phyloP scores from a whole-genome alignment of 2,797 vertebrate species.

The Acrocephalus scirpaceus region DNA sequence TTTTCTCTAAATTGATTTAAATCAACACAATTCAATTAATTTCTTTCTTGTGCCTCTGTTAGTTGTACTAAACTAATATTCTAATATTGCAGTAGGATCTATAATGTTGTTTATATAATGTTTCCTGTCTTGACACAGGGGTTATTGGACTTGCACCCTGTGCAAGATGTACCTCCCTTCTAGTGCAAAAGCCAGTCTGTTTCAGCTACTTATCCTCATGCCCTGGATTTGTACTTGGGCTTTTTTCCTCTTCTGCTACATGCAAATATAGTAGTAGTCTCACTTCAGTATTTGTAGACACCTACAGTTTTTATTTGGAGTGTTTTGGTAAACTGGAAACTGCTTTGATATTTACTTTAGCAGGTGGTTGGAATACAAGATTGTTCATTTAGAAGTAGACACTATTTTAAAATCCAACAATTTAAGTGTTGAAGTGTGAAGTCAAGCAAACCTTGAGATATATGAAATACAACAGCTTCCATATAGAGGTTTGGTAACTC shows the following conservation, averaged over 20 bases:
- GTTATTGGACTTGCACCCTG: background rate
- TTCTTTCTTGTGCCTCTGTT: background rate
- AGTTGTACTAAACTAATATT: background rate
- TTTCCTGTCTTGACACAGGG: background rate
- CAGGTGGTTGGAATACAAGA: background rate
- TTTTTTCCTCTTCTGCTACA: background rate
- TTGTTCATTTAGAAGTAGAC: background rate
- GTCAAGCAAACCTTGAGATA: background rate
- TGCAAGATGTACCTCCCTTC: background rate
- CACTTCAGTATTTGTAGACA: background rate
- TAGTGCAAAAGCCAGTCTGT: background rate
- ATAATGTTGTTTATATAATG: background rate
- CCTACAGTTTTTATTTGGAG: background rate
- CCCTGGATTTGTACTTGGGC: background rate
- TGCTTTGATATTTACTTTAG: background rate
- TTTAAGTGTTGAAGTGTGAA: background rate
- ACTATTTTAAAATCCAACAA: background rate
- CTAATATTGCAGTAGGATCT: background rate
- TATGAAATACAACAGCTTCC: background rate
- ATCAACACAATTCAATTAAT: background rate
- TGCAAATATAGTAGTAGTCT: background rate
- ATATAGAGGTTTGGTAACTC: rapidly evolving
- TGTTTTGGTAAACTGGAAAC: background rate
- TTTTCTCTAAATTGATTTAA: background rate
- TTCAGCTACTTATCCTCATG: background rate